phyloP scores from a whole-genome alignment of 1,140 invertebrate genomes.

The Drosophila kurseongensis region DNA sequence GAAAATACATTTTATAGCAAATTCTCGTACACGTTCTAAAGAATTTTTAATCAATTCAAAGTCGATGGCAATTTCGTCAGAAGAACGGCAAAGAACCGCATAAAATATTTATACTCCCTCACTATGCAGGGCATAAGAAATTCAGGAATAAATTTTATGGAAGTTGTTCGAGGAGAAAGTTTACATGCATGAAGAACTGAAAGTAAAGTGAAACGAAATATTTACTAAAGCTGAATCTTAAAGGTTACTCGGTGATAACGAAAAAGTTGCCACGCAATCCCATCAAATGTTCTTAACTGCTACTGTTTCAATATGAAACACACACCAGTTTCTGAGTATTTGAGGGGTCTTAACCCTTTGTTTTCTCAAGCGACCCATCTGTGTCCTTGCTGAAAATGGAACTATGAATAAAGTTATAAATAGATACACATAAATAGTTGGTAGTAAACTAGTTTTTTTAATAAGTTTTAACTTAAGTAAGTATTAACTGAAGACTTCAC shows the following conservation, averaged over 20 bases:
- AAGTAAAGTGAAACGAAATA: slow-evolving; percentile 2
- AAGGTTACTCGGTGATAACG: background rate
- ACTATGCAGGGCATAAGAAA: slow-evolving; percentile 28
- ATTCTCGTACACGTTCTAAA: background rate
- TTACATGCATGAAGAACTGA: slow-evolving; percentile 22
- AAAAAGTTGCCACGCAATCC: slow-evolving; percentile 13
- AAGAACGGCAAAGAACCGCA: background rate
- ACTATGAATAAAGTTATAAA: too few relatives aligned
- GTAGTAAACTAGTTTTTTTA: too few relatives aligned
- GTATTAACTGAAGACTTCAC: too few relatives aligned
- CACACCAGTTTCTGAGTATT: background rate
- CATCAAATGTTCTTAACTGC: slow-evolving; percentile 15
- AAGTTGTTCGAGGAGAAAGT: slow-evolving; percentile 13
- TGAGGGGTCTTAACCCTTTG: background rate
- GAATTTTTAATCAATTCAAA: slow-evolving; percentile 6
- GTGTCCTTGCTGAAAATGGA: too few relatives aligned
- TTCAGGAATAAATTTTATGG: slow-evolving; percentile 32
- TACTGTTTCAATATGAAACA: slow-evolving; percentile 12
- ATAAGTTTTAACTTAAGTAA: too few relatives aligned
- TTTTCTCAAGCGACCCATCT: background rate
- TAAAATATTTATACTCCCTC: slow-evolving; percentile 32
- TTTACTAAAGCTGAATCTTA: slow-evolving; percentile 1
- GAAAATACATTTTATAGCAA: slow-evolving; percentile 20
- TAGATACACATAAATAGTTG: too few relatives aligned
- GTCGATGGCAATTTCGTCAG: slow-evolving; percentile 11